Evolutionary conservation across 2,888 invertebrate species (phyloP).

Genomic region (Ennomos fuscantarius): DNA sequence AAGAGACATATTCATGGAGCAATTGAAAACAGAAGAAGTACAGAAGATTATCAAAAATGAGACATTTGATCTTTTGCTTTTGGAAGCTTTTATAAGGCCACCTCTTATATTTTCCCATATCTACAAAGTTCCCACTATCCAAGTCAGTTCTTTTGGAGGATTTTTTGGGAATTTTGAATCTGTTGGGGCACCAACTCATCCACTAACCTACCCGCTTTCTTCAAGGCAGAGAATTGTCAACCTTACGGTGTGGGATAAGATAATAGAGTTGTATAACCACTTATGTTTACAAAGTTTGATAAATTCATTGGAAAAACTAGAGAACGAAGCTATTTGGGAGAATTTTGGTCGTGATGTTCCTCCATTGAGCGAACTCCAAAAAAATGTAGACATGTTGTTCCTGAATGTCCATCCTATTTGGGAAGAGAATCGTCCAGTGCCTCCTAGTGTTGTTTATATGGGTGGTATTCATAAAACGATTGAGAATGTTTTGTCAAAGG

Average conservation of each 20-base stretch:
- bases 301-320: not conserved
- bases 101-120: conserved; percentile 44
- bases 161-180: conserved; percentile 28
- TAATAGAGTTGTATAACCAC: conserved; percentile 28
- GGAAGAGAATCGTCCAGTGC: conserved; percentile 52
- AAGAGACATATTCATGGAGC: conserved; percentile 15
- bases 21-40: conserved; percentile 41
- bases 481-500: conserved; percentile 62
- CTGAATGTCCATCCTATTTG: conserved; percentile 59
- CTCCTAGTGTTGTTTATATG: conserved; percentile 58
- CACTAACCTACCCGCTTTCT: conserved; percentile 32
- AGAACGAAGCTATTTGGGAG: conserved; percentile 17
- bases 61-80: conserved; percentile 51
- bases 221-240: conserved; percentile 9
- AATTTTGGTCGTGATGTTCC: conserved; percentile 24
- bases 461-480: conserved; percentile 61
- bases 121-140: conserved; percentile 51
- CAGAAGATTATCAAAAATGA: conserved; percentile 43
- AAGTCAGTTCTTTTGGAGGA: conserved; percentile 50
- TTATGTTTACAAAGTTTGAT: conserved; percentile 14
- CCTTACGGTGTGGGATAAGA: conserved; percentile 39
- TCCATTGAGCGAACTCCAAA: conserved; percentile 13
- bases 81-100: conserved; percentile 45
- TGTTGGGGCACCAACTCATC: conserved; percentile 41
- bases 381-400: conserved; percentile 51